Conservation (phyloP, 2,113 vertebrate genomes). For the Megaleporinus macrocephalus region DNA sequence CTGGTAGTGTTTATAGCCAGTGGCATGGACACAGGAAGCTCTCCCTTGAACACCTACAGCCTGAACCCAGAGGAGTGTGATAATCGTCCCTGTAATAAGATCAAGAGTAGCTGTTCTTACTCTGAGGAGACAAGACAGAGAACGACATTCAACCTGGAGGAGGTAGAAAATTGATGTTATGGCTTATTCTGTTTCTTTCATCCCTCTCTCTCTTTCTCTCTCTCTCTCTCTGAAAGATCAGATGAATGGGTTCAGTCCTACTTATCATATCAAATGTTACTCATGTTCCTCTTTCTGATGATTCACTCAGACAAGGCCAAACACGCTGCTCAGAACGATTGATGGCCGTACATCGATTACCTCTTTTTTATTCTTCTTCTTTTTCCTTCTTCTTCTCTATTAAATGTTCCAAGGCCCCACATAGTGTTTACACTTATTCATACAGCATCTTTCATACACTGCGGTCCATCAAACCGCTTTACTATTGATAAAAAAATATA, state of each 20-base stretch:
- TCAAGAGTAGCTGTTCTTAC: neutral
- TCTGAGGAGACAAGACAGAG: neutral
- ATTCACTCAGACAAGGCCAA: neutral
- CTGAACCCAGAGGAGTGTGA: neutral
- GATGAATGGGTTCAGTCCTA: conserved; percentile 14
- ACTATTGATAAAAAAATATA: too few relatives aligned
- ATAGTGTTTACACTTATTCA: too few relatives aligned
- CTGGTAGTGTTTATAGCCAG: too few relatives aligned
- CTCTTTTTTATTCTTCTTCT: neutral
- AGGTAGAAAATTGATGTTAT: conserved; percentile 13
- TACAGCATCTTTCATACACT: too few relatives aligned
- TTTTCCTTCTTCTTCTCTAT: neutral
- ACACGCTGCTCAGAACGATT: neutral
- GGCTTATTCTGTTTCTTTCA: neutral
- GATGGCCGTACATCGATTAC: neutral
- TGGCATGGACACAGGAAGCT: too few relatives aligned
- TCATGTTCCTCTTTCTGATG: neutral
- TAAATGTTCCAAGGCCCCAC: too few relatives aligned
- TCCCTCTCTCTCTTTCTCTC: neutral
- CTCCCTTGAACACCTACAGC: neutral
- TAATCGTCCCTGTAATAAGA: neutral
- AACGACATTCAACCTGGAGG: neutral
- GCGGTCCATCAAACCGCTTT: too few relatives aligned
- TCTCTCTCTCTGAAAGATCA: neutral
- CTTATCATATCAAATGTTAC: conserved; percentile 18